Conservation (phyloP, 2,797 vertebrate genomes). For the Crypturellus tataupa region DNA sequence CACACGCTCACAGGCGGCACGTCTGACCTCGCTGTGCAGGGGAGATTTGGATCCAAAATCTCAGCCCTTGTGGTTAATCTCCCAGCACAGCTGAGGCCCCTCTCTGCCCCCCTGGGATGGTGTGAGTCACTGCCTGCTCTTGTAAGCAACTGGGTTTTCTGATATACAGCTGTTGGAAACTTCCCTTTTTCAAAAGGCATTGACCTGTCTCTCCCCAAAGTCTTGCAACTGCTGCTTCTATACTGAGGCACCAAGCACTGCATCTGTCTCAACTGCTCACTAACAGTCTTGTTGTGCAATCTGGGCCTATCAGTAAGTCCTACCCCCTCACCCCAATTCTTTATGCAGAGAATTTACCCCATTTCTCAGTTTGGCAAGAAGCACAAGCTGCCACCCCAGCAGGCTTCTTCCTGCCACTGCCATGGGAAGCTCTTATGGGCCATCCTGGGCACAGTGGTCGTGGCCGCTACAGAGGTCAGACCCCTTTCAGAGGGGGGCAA, state of each 20-base stretch:
- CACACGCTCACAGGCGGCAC: not conserved
- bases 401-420: not conserved
- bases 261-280: not conserved
- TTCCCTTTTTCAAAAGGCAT: not conserved
- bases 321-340: not conserved
- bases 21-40: not conserved
- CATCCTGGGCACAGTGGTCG: not conserved
- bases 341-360: not conserved
- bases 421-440: not conserved
- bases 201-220: not conserved
- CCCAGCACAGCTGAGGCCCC: not conserved
- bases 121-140: not conserved
- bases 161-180: not conserved
- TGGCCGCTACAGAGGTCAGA: not conserved
- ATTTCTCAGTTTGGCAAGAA: not conserved
- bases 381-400: not conserved
- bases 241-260: not conserved
- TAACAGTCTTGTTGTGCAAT: not conserved
- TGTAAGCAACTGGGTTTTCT: not conserved
- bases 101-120: not conserved
- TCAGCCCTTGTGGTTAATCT: not conserved
- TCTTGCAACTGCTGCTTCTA: not conserved
- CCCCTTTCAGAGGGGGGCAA: not conserved
- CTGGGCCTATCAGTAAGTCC: not conserved
- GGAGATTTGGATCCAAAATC: rapidly evolving